Base-by-base conservation (phyloP, 2,797 vertebrate genomes). In the Chromis chromis region DNA sequence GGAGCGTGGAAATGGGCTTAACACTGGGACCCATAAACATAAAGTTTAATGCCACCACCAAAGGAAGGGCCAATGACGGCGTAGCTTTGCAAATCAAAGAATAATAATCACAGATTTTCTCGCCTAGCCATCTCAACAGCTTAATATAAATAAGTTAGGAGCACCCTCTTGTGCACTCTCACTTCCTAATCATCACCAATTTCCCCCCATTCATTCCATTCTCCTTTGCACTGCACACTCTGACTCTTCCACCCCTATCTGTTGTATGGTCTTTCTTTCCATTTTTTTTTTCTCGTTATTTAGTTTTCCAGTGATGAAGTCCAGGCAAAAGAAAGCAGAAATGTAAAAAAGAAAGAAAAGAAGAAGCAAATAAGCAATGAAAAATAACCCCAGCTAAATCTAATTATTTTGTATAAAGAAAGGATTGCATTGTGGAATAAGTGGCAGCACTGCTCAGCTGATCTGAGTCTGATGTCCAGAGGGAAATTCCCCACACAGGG, bases 1-100 rank as follows among this genome's bases (percentile, higher is more conserved):
- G 74, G 61, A 94, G 87, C 78, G 73, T 93, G 91, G 81, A 94
- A 94, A 94, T 94, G 87, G 74, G 91, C 84, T 95, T 92, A 92
- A 91, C 85, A 85, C 81, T 78, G 81, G 81, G 85, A 83, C 81
- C 82, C 83, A 87, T 93, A 93, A 93, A 94, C 86, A 93, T 86
- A 88, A 91, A 91, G 90, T 91, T 88, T 84, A 92, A 89, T 88
- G 84, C 88, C 61, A 36, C 77, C 85, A 82, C 85, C 84, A 82
- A 88, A 89, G 86, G 69, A 84, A 76, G 76, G 79, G 81, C 85
- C 87, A 88, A 86, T 90, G 87, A 76, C 53, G 16, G 64, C 54
- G 25, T 42, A 71, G 90, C 84, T 88, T 90, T 90, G 77, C 77
- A 89, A 91, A 92, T 92, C 86, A 90, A 83, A 86, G 82, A 91